Evolutionary conservation across 2,888 invertebrate species (phyloP), one percentile per base, ranked within the genome.

Genomic region (Cheilosia urbana): DNA sequence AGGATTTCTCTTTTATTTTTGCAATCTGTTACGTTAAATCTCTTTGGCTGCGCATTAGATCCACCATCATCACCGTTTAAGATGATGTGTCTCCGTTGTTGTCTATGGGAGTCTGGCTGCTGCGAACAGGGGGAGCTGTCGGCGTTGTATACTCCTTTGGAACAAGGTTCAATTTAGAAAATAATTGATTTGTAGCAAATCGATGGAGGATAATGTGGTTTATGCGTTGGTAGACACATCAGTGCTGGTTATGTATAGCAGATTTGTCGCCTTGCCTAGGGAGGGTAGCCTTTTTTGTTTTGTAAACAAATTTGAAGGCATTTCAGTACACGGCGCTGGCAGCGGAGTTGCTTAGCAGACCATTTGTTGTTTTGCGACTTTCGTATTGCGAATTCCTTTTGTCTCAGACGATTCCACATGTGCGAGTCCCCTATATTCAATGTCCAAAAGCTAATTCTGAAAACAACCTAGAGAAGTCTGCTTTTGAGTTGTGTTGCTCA

Each of bases 11-110:
- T 71, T 80, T 80, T 80, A 72, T 80, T 85, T 80, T 72, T 77
- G 81, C 85, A 85, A 85, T 85, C 85, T 85, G 85, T 80, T 77
- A 81, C 85, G 63, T 81, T 81, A 81, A 85, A 85, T 85, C 85
- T 85, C 62, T 72, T 81, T 80, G 62, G 71, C 65, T 42, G 34
- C 53, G 45, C 80, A 85, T 85, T 85, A 80, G 76, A 85, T 80
- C 80, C 60, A 66, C 80, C 84, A 80, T 85, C 84, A 80, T 76
- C 84, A 62, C 57, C 85, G 72, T 76, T 85, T 81, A 85, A 51
- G 81, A 40, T 71, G 85, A 80, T 68, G 79, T 66, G 71, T 72
- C 40, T 55, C 45, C 15, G 30, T 72, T 55, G 53, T 47, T 57
- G 63, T 68, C n/a, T 13, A 11, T 47, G 58, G 11, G 24, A 45